phyloP scores from a whole-genome alignment of 2,797 vertebrate species.

The Sebastes wilsoni region DNA sequence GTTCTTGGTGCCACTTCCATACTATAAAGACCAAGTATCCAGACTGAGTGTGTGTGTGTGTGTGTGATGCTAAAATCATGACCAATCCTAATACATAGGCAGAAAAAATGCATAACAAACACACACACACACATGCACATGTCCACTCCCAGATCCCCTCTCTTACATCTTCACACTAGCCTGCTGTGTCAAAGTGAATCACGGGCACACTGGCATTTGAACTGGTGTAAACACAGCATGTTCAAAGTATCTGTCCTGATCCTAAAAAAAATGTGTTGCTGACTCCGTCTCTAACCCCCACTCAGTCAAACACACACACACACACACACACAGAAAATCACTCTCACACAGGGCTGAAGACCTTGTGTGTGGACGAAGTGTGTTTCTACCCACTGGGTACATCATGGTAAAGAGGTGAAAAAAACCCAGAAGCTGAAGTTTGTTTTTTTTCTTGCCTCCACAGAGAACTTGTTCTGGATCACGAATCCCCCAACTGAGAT shows the following conservation, averaged over 20 bases:
- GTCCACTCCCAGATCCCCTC: conserved; percentile 15
- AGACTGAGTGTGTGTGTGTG: too few species aligned
- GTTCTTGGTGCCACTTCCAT: too few species aligned
- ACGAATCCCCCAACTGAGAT: not conserved
- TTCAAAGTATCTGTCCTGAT: conserved; percentile 56
- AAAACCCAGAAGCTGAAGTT: not conserved
- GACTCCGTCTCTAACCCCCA: conserved; percentile 36
- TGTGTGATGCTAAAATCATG: not conserved
- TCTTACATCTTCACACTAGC: conserved; percentile 37
- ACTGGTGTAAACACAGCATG: conserved; percentile 77
- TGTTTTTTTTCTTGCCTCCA: not conserved
- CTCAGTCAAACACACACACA: not conserved
- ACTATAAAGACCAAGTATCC: too few species aligned
- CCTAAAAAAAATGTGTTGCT: conserved; percentile 39
- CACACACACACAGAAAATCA: conserved; percentile 1
- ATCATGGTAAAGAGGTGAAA: not conserved
- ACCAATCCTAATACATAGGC: not conserved
- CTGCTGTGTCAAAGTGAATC: conserved; percentile 70
- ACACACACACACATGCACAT: conserved; percentile 11
- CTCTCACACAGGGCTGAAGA: not conserved
- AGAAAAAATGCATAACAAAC: not conserved
- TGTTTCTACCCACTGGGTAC: conserved; percentile 6
- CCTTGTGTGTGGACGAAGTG: not conserved
- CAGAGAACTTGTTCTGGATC: not conserved
- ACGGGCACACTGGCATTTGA: conserved; percentile 72